These are phyloP conservation scores for Pseudomyrmex dendroicus DNA, from an alignment of 1,140 invertebrate species.

Conservation along the genomic window DNA sequence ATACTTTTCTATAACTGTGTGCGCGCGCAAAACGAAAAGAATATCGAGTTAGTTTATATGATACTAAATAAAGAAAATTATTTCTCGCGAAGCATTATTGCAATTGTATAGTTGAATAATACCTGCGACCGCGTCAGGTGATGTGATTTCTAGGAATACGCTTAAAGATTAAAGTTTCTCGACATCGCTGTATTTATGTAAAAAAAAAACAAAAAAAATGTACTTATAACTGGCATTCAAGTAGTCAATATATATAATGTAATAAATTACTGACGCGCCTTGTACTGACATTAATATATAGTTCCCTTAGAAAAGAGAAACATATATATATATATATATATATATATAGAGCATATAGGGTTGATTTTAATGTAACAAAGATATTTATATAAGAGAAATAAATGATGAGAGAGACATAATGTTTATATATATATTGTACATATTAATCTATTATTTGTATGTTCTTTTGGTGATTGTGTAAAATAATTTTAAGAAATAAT, in stretches of 20 bases:
- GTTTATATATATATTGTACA: conserved; percentile 23
- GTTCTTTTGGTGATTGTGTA: neutral
- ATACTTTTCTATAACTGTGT: conserved; percentile 28
- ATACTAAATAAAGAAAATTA: neutral
- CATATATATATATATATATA: conserved; percentile 20
- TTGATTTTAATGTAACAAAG: conserved; percentile 74
- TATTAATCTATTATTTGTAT: neutral
- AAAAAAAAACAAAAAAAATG: conserved; percentile 66
- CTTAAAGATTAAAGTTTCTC: conserved; percentile 34
- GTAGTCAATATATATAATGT: conserved; percentile 61
- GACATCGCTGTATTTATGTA: conserved; percentile 74
- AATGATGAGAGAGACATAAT: conserved; percentile 54
- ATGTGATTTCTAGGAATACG: neutral
- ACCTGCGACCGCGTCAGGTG: neutral
- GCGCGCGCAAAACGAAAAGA: no score
- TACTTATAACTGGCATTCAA: conserved; percentile 49
- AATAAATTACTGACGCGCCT: conserved; percentile 60
- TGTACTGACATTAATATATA: conserved; percentile 65
- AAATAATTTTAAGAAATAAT: conserved; percentile 1
- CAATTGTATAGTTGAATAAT: conserved; percentile 2
- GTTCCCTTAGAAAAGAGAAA: conserved; percentile 46
- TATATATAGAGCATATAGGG: conserved; percentile 17
- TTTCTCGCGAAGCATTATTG: conserved; percentile 4
- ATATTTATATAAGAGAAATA: conserved; percentile 79
- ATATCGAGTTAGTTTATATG: conserved; percentile 4